These are phyloP conservation scores for human DNA, from an alignment of 2,113 vertebrate genomes.

Conservation along the genomic window GRCh38 chr6:116427001-116427500, in stretches of 20 bases:
- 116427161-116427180: neutral
- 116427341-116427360: neutral
- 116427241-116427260: conserved; percentile 14
- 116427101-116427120: conserved; percentile 20
- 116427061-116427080: neutral
- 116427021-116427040: neutral
- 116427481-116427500: neutral
- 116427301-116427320: neutral
- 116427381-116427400: neutral
- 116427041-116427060: neutral
- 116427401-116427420: neutral
- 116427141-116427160: neutral
- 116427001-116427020: neutral
- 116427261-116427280: neutral
- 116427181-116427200: conserved; percentile 37
- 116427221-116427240: neutral
- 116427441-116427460: neutral
- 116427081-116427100: neutral
- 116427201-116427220: neutral
- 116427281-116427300: conserved; percentile 28
- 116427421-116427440: neutral
- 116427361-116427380: neutral
- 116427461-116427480: conserved; percentile 15
- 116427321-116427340: neutral
- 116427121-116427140: neutral